These are phyloP conservation scores for Ctenodactylus gundi DNA, from an alignment of 2,113 vertebrate genomes.

Conservation along the genomic window DNA sequence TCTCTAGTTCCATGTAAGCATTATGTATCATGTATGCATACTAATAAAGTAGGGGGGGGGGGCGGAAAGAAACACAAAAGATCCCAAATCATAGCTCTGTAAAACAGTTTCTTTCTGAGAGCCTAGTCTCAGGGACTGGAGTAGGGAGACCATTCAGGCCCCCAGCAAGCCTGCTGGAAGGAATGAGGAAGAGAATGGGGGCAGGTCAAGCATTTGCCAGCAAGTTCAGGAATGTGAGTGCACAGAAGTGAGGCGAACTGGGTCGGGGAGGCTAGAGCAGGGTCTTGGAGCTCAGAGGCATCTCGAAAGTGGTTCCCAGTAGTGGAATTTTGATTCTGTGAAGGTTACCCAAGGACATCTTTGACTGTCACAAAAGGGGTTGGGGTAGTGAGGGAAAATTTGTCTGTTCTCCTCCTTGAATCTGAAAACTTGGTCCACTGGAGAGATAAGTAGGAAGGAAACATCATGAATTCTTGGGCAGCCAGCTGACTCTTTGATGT, in stretches of 20 bases:
- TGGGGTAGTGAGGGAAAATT: neutral
- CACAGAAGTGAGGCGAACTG: neutral
- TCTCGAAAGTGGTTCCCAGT: neutral
- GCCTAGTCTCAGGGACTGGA: neutral
- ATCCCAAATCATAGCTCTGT: rapidly evolving
- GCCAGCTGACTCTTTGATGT: neutral
- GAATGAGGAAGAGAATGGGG: neutral
- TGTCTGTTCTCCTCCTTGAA: neutral
- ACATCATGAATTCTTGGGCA: neutral
- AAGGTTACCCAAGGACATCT: neutral
- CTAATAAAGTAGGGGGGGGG: no score
- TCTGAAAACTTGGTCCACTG: neutral
- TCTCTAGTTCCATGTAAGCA: no score
- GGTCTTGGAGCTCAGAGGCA: neutral
- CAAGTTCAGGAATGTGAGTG: neutral
- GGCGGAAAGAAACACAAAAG: no score
- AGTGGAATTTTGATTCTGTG: neutral
- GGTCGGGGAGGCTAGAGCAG: rapidly evolving
- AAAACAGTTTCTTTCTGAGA: neutral
- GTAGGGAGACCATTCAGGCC: neutral
- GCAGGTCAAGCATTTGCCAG: neutral
- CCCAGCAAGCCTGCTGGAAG: neutral
- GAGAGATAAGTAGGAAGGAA: neutral
- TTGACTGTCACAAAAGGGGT: neutral
- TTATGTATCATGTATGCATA: no score